Evolutionary conservation across 2,888 invertebrate genomes (phyloP).

Genomic region (Chironomus riparius): DNA sequence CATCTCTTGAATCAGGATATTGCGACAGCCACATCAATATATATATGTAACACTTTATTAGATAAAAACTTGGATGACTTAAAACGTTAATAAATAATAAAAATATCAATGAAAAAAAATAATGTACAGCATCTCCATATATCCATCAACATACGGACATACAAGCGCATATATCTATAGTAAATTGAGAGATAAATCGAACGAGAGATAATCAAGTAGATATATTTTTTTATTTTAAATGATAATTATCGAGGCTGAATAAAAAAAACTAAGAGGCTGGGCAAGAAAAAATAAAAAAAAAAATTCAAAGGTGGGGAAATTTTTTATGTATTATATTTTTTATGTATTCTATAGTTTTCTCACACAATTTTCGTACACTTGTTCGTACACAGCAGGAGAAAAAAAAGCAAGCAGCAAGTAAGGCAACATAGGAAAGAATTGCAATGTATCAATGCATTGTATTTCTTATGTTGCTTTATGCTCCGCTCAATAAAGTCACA

Average conservation of each 20-base stretch:
- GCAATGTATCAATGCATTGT: constrained; percentile 26
- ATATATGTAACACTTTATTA: background rate
- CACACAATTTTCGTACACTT: constrained; percentile 23
- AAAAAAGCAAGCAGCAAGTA: background rate
- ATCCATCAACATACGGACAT: background rate
- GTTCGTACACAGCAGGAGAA: background rate
- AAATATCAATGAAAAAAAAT: no score
- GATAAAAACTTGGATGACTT: background rate
- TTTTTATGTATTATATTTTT: background rate
- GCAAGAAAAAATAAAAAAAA: constrained; percentile 20
- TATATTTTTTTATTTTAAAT: background rate
- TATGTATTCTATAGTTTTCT: constrained; percentile 25
- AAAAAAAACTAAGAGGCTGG: constrained; percentile 27
- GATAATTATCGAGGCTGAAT: constrained; percentile 22
- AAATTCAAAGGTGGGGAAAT: constrained; percentile 26
- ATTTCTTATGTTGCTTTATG: constrained; percentile 10
- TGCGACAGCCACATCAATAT: no score
- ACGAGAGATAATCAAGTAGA: background rate
- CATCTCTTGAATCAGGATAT: no score
- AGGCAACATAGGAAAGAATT: constrained; percentile 21
- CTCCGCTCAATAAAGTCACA: background rate
- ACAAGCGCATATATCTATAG: no score
- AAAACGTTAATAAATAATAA: background rate
- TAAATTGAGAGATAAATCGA: no score
- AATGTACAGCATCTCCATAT: background rate